phyloP scores from a whole-genome alignment of 2,797 vertebrate genomes.

The Phoxinus dragarum region DNA sequence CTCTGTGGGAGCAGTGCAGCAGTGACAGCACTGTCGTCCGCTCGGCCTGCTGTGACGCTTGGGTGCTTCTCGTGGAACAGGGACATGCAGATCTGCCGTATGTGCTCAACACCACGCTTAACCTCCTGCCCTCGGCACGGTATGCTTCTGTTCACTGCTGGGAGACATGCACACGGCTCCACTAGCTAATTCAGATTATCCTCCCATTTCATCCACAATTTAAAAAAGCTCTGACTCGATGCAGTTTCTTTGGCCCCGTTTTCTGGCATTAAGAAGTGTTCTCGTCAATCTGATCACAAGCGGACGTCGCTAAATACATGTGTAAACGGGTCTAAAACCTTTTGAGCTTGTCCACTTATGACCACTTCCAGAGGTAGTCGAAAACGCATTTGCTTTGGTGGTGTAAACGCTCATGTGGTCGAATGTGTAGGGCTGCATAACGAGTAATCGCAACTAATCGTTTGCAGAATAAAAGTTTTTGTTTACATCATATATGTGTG shows the following conservation, averaged over 20 bases:
- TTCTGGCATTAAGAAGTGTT: not conserved
- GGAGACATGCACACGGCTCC: too few species aligned
- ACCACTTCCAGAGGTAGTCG: too few species aligned
- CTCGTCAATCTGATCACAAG: not conserved
- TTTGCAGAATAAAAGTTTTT: too few species aligned
- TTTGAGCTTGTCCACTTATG: too few species aligned
- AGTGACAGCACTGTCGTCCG: slow-evolving; percentile 82
- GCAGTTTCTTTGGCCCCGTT: not conserved
- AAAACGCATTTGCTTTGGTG: too few species aligned
- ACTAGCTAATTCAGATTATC: not conserved
- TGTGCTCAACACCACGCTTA: slow-evolving; percentile 87
- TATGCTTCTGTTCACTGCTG: slow-evolving; percentile 63
- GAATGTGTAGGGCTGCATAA: too few species aligned
- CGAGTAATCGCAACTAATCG: too few species aligned
- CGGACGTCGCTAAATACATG: too few species aligned
- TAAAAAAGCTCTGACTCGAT: not conserved
- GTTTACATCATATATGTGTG: too few species aligned
- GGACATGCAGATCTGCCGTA: slow-evolving; percentile 86
- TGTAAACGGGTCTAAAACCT: too few species aligned
- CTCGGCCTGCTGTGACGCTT: slow-evolving; percentile 86
- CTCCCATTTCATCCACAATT: not conserved
- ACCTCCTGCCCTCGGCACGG: slow-evolving; percentile 92
- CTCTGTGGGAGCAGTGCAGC: slow-evolving; percentile 93
- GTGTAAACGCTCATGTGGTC: too few species aligned
- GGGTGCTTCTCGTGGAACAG: slow-evolving; percentile 90